Percentiles rank a stretch among this genome's conserved stretches.
phyloP scores from a whole-genome alignment of 2,797 vertebrate genomes.

The Phrynocephalus guinanensis region DNA sequence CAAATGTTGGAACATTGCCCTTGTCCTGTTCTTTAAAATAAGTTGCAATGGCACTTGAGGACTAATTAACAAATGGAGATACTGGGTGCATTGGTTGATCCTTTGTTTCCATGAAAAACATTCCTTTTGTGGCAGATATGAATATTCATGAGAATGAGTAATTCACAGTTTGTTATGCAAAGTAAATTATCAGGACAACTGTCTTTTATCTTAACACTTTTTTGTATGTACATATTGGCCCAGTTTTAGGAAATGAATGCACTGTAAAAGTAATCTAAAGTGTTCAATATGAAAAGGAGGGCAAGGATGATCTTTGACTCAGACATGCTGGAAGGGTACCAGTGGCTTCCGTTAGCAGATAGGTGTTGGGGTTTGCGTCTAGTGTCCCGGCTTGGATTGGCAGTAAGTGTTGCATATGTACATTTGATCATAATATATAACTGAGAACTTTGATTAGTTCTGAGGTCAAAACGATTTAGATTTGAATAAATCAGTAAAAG shows the following conservation, averaged over 20 bases:
- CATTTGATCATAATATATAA: neutral
- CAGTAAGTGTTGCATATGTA: neutral
- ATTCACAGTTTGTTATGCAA: constrained; percentile 25
- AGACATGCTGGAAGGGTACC: neutral
- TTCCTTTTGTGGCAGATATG: constrained; percentile 30
- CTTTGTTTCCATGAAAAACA: constrained; percentile 38
- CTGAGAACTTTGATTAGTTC: neutral
- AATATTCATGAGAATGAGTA: constrained; percentile 30
- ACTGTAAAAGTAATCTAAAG: neutral
- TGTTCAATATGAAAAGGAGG: neutral
- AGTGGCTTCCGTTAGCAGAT: accelerated
- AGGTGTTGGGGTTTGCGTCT: accelerated
- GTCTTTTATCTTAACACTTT: neutral
- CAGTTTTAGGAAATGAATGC: neutral
- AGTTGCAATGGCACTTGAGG: neutral
- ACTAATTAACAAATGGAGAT: neutral
- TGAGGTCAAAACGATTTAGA: neutral
- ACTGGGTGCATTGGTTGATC: neutral
- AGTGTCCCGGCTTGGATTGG: accelerated
- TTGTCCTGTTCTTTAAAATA: constrained; percentile 17
- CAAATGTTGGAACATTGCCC: constrained; percentile 50
- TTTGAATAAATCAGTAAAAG: neutral
- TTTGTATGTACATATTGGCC: constrained; percentile 10
- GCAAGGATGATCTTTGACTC: no score
- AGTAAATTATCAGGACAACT: constrained; percentile 19